Percentiles rank a stretch among this genome's conserved stretches.
These are phyloP conservation scores for Drosophila fungiperda DNA, from an alignment of 2,888 invertebrate species.

Conservation along the genomic window DNA sequence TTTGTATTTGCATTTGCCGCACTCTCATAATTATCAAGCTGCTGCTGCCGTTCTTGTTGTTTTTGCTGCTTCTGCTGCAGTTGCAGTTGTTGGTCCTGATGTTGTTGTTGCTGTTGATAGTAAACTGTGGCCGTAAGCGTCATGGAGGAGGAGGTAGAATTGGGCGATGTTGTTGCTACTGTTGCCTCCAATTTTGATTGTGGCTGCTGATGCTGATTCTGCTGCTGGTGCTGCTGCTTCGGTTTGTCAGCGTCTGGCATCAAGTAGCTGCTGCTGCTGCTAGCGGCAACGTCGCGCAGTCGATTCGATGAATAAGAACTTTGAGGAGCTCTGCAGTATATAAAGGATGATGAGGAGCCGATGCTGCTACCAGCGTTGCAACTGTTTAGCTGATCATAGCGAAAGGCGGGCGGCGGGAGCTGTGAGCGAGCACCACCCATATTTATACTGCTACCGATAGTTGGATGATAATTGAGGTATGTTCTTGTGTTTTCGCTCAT, in stretches of 20 bases:
- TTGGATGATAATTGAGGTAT: constrained; percentile 32
- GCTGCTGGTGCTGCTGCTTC: constrained; percentile 21
- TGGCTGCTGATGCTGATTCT: constrained; percentile 10
- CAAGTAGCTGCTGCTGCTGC: constrained; percentile 13
- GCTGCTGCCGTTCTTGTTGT: constrained; percentile 26
- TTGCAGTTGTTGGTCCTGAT: constrained; percentile 58
- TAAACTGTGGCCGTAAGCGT: constrained; percentile 71
- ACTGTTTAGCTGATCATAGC: constrained; percentile 31
- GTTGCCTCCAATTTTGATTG: constrained; percentile 12
- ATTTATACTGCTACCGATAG: not conserved
- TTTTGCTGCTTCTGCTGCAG: constrained; percentile 39
- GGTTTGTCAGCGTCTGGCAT: constrained; percentile 27
- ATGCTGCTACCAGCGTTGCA: constrained; percentile 23
- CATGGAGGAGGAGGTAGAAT: constrained; percentile 52
- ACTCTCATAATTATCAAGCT: constrained; percentile 55
- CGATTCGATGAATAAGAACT: constrained; percentile 75
- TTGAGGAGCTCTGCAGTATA: constrained; percentile 68
- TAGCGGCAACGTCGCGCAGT: constrained; percentile 49
- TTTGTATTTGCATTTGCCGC: constrained; percentile 60
- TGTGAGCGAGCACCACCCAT: constrained; percentile 9
- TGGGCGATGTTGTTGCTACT: constrained; percentile 10
- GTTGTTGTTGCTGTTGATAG: constrained; percentile 59
- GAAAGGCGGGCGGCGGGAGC: constrained; percentile 14
- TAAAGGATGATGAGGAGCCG: constrained; percentile 39
- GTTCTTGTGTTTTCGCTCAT: constrained; percentile 40